A percentile compares a stretch with the other conserved stretches of the same genome.
These are phyloP conservation scores for Scomberomorus guttatus DNA, from an alignment of 2,797 vertebrate species.

Conservation along the genomic window DNA sequence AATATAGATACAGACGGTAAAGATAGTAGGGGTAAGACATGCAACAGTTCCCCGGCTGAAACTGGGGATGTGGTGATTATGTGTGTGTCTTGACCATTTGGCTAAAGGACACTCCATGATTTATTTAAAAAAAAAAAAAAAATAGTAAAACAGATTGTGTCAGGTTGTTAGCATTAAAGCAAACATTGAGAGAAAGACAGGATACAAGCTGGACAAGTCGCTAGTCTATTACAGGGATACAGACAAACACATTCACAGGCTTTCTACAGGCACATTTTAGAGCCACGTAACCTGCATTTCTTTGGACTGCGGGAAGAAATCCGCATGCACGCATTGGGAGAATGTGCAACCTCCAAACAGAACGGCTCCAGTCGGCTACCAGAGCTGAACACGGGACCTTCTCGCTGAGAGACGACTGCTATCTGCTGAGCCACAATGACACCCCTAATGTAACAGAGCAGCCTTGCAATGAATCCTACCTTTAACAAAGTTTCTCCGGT, in stretches of 20 bases:
- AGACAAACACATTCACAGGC: neutral
- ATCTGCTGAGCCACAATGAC: neutral
- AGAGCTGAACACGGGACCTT: no score
- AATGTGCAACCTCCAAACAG: conserved; percentile 8
- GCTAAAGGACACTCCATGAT: no score
- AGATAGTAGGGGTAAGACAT: neutral
- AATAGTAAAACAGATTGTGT: no score
- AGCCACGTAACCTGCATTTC: neutral
- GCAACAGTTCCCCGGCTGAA: neutral
- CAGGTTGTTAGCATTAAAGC: neutral
- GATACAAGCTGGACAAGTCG: neutral
- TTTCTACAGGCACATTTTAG: neutral
- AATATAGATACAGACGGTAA: neutral
- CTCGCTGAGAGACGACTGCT: neutral
- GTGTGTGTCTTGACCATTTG: neutral
- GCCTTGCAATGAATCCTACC: neutral
- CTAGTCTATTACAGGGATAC: neutral
- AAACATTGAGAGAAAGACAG: neutral
- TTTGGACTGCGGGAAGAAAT: neutral
- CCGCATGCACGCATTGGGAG: neutral
- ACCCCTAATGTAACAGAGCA: neutral
- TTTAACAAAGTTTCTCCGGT: neutral
- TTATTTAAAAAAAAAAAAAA: no score
- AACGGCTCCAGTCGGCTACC: neutral
- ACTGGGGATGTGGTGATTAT: neutral